Conservation (phyloP, 2,113 vertebrate genomes). For the Nanger granti region DNA sequence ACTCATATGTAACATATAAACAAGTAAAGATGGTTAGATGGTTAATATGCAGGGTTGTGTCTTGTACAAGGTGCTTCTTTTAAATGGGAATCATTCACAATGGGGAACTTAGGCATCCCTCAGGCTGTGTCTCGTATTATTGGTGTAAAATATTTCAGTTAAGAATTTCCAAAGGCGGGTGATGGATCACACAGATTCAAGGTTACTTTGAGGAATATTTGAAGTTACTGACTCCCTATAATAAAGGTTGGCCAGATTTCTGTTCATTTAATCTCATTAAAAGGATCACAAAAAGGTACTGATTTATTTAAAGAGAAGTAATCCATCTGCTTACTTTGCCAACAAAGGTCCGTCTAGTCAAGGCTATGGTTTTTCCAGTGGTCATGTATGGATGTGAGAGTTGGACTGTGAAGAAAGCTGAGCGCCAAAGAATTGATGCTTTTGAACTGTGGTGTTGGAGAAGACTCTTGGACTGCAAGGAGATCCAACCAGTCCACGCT, state of each 20-base stretch:
- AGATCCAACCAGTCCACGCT: too few relatives aligned
- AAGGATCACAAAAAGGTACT: background rate
- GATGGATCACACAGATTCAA: background rate
- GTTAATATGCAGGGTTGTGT: background rate
- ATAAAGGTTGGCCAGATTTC: background rate
- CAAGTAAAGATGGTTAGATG: background rate
- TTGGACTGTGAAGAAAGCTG: too few relatives aligned
- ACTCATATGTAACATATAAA: background rate
- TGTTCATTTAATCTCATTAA: background rate
- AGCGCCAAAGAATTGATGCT: too few relatives aligned
- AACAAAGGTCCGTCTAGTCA: too few relatives aligned
- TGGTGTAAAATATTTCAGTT: background rate
- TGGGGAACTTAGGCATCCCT: background rate
- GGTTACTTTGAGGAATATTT: background rate
- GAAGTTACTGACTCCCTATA: background rate
- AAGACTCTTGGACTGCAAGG: too few relatives aligned
- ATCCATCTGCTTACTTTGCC: background rate
- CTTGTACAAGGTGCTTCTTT: background rate
- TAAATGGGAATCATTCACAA: background rate
- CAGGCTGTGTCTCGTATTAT: background rate
- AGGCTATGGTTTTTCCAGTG: too few relatives aligned
- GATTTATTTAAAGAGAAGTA: background rate
- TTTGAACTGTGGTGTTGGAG: too few relatives aligned
- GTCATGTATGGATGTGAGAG: too few relatives aligned
- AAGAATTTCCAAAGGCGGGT: background rate